Base-by-base conservation (phyloP, 2,113 vertebrate species). In the Chrysochloris asiatica region DNA sequence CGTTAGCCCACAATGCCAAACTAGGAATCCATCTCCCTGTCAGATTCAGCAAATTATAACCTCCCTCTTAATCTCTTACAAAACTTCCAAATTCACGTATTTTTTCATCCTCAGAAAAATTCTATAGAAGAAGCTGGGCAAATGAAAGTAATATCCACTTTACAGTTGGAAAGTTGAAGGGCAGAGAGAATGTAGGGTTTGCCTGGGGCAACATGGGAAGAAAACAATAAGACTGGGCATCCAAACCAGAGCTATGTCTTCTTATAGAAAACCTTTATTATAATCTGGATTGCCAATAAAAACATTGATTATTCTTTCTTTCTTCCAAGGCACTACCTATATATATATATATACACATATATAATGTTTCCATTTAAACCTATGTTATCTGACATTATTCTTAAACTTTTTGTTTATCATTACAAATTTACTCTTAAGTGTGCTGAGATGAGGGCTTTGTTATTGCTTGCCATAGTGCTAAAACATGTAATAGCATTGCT, bases 361-460 rank as follows among this genome's bases (percentile, higher is more conserved):
- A 30, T n/a, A 36, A 77, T 33, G 5, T 78, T 89, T 92, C 11
- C 36, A 89, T 36, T 43, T 71, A 94, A 84, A n/a, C 76, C 41
- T 7, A 12, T 45, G 63, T 81, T 54, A 30, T 43, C 17, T 65
- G 38, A 33, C 12, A 76, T 41, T 17, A 14, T 30, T 90, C 61
- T 45, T 47, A 22, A 36, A n/a, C 45, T 61, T 24, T 22, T 80
- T 56, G 6, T 78, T 45, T 33, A 22, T 77, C 48, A 6, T 72
- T 77, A 28, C 24, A 83, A 90, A 76, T 6, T 26, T n/a, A n/a
- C n/a, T n/a, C n/a, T n/a, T n/a, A n/a, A 28, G 7, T 81, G 2
- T 79, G 4, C 30, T 78, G 33, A 69, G 3, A 14, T 36, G 2
- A 71, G 8, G 41, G 43, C 36, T 50, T 8, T 30, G 30, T 80